Conservation (phyloP, 37 sponge, comb jelly and placozoan genomes). For the Chondrosia reniformis region DNA sequence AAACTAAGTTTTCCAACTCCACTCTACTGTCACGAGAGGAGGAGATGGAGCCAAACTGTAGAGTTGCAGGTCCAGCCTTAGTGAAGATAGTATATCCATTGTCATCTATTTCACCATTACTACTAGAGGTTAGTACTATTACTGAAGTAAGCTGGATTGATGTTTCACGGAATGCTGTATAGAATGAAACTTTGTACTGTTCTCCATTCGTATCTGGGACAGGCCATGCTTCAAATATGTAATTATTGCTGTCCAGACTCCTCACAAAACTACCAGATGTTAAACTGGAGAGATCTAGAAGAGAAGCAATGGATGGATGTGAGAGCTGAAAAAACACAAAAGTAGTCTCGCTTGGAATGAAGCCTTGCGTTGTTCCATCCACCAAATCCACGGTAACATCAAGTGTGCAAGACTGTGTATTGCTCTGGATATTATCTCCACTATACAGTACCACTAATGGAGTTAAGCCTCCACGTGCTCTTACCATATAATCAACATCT, state of each 20-base stretch:
- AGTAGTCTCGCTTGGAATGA: not conserved
- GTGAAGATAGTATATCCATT: not conserved
- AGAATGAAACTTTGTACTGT: slow-evolving; percentile 6
- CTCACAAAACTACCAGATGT: not conserved
- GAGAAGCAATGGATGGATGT: not conserved
- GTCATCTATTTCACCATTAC: not conserved
- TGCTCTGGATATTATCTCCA: not conserved
- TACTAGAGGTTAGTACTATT: not conserved
- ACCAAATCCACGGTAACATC: not conserved
- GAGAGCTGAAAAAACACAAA: slow-evolving; percentile 9
- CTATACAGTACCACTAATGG: not conserved
- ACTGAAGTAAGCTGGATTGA: not conserved
- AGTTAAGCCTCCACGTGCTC: slow-evolving; percentile 1
- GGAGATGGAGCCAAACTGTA: not conserved
- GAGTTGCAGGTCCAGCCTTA: not conserved
- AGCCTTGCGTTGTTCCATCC: not conserved
- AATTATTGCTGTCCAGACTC: not conserved
- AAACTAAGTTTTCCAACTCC: not conserved
- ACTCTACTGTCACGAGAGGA: not conserved
- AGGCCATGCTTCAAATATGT: not conserved
- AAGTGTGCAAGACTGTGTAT: not conserved
- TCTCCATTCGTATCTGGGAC: not conserved
- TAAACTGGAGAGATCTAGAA: not conserved
- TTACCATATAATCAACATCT: not conserved
- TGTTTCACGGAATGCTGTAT: not conserved